Base-by-base conservation (phyloP, 1,140 invertebrate species). In the Monomorium pharaonis region DNA sequence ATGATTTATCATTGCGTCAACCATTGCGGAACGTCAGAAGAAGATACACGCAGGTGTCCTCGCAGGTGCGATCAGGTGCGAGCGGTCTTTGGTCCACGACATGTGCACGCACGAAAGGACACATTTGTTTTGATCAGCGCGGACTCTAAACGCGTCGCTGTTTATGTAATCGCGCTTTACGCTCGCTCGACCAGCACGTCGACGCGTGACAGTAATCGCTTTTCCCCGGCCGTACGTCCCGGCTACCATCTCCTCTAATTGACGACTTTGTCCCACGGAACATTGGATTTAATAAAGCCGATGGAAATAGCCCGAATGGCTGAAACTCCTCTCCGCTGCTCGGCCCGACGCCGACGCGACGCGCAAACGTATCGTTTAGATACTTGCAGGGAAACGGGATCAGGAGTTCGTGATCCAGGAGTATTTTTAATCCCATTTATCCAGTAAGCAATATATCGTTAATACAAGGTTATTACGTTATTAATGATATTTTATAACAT, bases 81-180 rank as follows among this genome's bases (percentile, higher is more conserved):
- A 51, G 27, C 27, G 7, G 12, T 56, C n/a, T 37, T 7, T 1
- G 21, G 60, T 10, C n/a, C 14, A 58, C 18, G 27, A 9, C 21
- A 37, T 33, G 54, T 18, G 1, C 27, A 12, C 24, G 12, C 12
- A 3, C 10, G 24, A 16, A 37, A 58, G 30, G 1, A 16, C 33
- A 47, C 65, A 81, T 81, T 69, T 70, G n/a, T 65, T n/a, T 78
- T 78, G 27, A 51, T 21, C 63, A 54, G 63, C 5, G 47, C 3
- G 21, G 33, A 81, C 21, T 63, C 3, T 56, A 72, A n/a, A 51
- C 51, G 7, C 3, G 18, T 18, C 18, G 37, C 33, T 81, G 63
- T 56, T 81, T 81, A 72, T 33, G 24, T 81, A 81, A 81, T 72
- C 49, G 65, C 65, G 33, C 21, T 56, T 70, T 72, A 72, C 24